These are phyloP conservation scores for Drosophila fulvimacula DNA, from an alignment of 2,888 invertebrate genomes.

Conservation along the genomic window DNA sequence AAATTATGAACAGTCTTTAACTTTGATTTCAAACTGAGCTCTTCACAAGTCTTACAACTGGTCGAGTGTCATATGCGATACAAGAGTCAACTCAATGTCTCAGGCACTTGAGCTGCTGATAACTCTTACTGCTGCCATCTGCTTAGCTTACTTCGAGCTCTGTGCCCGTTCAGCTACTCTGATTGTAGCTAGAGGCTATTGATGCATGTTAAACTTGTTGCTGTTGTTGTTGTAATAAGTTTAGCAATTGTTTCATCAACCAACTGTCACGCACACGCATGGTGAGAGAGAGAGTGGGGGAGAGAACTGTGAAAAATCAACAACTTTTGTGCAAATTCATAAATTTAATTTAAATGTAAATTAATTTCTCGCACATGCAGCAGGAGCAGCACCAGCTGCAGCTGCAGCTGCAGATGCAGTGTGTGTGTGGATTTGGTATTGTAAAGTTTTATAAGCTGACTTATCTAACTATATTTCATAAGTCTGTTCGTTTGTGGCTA, in stretches of 20 bases:
- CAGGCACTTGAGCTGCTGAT: not conserved
- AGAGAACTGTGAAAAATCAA: conserved; percentile 31
- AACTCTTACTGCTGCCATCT: not conserved
- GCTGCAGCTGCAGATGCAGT: not conserved
- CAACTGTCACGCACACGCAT: conserved; percentile 9
- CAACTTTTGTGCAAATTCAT: conserved; percentile 52
- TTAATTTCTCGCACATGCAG: conserved; percentile 55
- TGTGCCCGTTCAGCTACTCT: not conserved
- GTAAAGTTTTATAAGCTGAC: conserved; percentile 58
- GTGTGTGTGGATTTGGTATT: conserved; percentile 12
- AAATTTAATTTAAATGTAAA: conserved; percentile 70
- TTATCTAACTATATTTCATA: conserved; percentile 54
- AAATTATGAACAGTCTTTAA: not conserved
- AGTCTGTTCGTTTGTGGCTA: conserved; percentile 32
- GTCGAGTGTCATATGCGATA: not conserved
- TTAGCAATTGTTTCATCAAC: conserved; percentile 48
- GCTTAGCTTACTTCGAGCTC: not conserved
- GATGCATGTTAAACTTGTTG: conserved; percentile 20
- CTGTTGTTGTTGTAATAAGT: conserved; percentile 33
- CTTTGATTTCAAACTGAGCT: not conserved
- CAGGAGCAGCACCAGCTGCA: not conserved
- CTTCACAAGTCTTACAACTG: not conserved
- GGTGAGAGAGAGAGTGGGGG: not conserved
- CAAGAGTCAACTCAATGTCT: not conserved
- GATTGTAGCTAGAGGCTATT: conserved; percentile 3